Evolutionary conservation across 2,797 vertebrate genomes (phyloP).

Genomic region (Peromyscus aztecus): DNA sequence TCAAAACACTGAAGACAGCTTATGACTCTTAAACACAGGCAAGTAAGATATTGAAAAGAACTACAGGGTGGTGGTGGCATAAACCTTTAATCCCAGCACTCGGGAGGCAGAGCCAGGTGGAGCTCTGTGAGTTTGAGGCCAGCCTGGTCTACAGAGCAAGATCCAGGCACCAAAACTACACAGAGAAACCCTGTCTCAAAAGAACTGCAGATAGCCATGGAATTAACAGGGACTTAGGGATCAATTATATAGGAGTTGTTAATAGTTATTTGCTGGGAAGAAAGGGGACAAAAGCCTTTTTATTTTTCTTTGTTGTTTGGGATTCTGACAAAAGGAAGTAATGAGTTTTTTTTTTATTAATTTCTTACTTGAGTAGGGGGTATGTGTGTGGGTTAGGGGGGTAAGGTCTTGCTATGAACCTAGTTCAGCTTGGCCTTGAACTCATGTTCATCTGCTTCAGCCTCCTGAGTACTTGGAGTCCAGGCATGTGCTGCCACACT

Average conservation of each 20-base stretch:
- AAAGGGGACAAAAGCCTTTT: background rate
- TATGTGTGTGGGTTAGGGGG: background rate
- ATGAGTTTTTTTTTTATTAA: background rate
- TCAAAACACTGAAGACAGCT: no score
- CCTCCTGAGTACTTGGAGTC: background rate
- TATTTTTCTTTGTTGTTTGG: constrained; percentile 33
- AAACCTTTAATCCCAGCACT: no score
- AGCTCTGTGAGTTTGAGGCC: no score
- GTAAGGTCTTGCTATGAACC: background rate
- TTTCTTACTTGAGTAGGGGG: background rate
- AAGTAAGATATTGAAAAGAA: constrained; percentile 17
- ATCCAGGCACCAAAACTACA: no score
- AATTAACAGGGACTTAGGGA: background rate
- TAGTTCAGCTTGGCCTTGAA: background rate
- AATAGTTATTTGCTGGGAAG: background rate
- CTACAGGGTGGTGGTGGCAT: background rate
- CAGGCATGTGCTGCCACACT: background rate
- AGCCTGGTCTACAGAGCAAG: no score
- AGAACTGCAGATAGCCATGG: background rate
- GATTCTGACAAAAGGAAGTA: constrained; percentile 38
- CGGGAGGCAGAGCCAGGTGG: no score
- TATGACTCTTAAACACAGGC: constrained; percentile 23
- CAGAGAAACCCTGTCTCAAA: background rate
- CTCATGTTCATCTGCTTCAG: background rate
- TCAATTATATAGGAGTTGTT: background rate